These are phyloP conservation scores for Monochamus saltuarius DNA, from an alignment of 1,140 invertebrate species.

Conservation along the genomic window DNA sequence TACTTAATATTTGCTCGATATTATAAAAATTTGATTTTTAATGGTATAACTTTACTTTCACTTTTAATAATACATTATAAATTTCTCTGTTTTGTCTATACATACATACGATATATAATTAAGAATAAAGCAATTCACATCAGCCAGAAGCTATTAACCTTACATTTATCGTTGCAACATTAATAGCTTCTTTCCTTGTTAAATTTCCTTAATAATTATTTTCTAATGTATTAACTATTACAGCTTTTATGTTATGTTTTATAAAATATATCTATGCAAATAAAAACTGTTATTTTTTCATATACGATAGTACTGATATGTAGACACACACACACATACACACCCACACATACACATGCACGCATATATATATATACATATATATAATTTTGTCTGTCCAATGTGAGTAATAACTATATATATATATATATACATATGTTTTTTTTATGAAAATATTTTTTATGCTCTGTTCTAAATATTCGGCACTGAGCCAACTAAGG, in stretches of 20 bases:
- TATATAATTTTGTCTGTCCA: neutral
- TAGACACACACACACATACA: too few relatives aligned
- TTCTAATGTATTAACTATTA: neutral
- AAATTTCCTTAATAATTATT: neutral
- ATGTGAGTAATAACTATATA: slow-evolving; percentile 5
- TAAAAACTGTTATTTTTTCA: too few relatives aligned
- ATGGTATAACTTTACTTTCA: neutral
- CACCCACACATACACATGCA: too few relatives aligned
- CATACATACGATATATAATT: neutral
- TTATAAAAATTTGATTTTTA: slow-evolving; percentile 10
- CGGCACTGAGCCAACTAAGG: slow-evolving; percentile 43
- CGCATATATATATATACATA: too few relatives aligned
- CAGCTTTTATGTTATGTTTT: neutral
- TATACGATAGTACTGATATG: too few relatives aligned
- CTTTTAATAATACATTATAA: neutral
- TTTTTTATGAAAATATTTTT: slow-evolving; percentile 19
- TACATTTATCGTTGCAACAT: neutral
- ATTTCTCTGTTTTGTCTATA: neutral
- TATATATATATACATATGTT: slow-evolving; percentile 8
- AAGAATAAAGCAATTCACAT: slow-evolving; percentile 8
- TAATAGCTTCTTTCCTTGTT: too few relatives aligned
- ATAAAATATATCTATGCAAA: neutral
- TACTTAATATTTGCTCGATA: slow-evolving; percentile 35
- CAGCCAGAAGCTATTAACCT: slow-evolving; percentile 3
- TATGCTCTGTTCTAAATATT: slow-evolving; percentile 45